A percentile compares a stretch with the other conserved stretches of the same genome.
phyloP scores from a whole-genome alignment of 2,888 invertebrate genomes.

The Nephrotoma flavescens region DNA sequence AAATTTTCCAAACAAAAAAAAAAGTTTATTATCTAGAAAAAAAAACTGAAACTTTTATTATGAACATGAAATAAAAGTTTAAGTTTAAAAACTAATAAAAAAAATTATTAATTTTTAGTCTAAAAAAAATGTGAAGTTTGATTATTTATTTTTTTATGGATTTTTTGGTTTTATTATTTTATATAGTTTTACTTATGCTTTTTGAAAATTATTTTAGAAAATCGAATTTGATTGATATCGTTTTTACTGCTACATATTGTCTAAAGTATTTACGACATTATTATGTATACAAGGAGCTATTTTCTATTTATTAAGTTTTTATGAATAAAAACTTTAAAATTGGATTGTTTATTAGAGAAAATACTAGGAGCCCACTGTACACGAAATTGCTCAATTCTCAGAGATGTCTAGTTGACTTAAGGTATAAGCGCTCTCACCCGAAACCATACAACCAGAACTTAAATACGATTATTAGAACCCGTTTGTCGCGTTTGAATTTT shows the following conservation, averaged over 20 bases:
- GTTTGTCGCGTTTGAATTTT: too few relatives aligned
- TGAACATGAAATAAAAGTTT: not conserved
- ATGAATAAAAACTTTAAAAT: too few relatives aligned
- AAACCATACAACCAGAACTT: too few relatives aligned
- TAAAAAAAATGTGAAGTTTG: not conserved
- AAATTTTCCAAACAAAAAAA: not conserved
- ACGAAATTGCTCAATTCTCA: too few relatives aligned
- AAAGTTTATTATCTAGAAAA: not conserved
- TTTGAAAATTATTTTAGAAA: not conserved
- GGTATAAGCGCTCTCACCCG: too few relatives aligned
- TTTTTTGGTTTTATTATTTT: not conserved
- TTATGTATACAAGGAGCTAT: too few relatives aligned
- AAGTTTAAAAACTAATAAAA: not conserved
- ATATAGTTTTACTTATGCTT: not conserved
- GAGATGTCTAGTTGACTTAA: too few relatives aligned
- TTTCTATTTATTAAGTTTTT: too few relatives aligned
- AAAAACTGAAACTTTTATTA: not conserved
- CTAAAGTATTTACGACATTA: too few relatives aligned
- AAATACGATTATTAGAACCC: too few relatives aligned
- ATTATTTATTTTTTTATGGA: not conserved
- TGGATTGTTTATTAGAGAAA: too few relatives aligned
- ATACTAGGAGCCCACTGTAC: too few relatives aligned
- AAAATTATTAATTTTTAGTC: not conserved
- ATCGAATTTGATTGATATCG: not conserved
- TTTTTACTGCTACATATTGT: not conserved